A percentile compares a stretch with the other conserved stretches of the same genome.
Evolutionary conservation across 2,113 vertebrate genomes (phyloP).

Genomic region (Macroglossus sobrinus): DNA sequence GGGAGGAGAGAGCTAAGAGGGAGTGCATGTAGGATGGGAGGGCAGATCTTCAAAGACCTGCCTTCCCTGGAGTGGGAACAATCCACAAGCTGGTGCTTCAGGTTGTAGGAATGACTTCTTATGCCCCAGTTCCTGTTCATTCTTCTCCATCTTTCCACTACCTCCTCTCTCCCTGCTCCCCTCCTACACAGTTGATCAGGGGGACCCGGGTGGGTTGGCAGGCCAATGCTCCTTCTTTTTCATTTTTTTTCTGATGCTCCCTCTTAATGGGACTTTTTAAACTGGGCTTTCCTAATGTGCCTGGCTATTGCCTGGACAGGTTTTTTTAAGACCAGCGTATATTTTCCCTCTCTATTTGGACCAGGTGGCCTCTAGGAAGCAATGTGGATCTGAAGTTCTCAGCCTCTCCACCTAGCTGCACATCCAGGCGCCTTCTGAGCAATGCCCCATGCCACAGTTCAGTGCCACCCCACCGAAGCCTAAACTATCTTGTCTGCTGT

Average conservation of each 20-base stretch:
- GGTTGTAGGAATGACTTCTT: background rate
- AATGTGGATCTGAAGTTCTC: background rate
- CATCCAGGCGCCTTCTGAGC: slow-evolving; percentile 18
- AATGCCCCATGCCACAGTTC: slow-evolving; percentile 57
- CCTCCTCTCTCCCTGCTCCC: no score
- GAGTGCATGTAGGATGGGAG: no score
- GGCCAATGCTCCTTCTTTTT: background rate
- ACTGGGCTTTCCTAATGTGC: background rate
- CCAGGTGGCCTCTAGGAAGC: background rate
- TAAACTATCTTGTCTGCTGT: slow-evolving; percentile 75
- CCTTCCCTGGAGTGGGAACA: background rate
- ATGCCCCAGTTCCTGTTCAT: background rate
- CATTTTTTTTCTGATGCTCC: background rate
- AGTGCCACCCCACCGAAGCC: slow-evolving; percentile 46
- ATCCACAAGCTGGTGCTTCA: background rate
- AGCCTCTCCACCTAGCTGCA: slow-evolving; percentile 18
- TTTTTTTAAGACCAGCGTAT: background rate
- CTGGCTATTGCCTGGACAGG: background rate
- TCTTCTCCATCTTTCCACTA: background rate
- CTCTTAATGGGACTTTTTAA: background rate
- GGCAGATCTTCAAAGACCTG: background rate
- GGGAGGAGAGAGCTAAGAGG: background rate
- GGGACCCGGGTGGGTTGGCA: background rate
- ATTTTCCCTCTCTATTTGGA: background rate
- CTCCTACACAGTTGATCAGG: background rate